These are phyloP conservation scores for Zosterops hypoxanthus DNA, from an alignment of 2,113 vertebrate genomes.

Conservation along the genomic window DNA sequence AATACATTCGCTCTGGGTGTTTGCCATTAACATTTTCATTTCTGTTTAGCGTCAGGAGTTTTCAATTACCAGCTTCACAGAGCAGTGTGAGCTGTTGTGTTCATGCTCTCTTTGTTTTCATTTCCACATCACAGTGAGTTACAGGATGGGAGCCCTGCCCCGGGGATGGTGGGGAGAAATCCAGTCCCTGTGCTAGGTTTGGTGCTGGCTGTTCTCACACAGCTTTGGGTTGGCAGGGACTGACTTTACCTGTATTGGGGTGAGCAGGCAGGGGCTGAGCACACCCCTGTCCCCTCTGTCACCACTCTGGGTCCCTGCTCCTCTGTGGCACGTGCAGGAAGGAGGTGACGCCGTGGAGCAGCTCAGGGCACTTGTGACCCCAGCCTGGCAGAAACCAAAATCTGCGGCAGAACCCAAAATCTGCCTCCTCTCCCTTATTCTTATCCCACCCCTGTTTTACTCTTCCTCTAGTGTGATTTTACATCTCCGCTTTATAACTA, in stretches of 20 bases:
- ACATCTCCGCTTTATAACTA: background rate
- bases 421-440: background rate
- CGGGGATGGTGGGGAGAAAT: background rate
- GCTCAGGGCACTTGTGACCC: accelerated
- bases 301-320: background rate
- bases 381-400: background rate
- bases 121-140: constrained; percentile 41
- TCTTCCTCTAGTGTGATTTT: background rate
- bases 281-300: background rate
- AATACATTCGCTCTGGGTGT: constrained; percentile 72
- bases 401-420: background rate
- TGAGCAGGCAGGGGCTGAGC: background rate
- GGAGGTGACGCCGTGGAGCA: background rate
- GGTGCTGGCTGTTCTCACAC: background rate
- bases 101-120: constrained; percentile 59
- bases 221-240: background rate
- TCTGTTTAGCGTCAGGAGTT: constrained; percentile 75
- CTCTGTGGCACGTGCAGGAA: accelerated
- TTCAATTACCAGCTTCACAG: constrained; percentile 50
- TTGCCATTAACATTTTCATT: constrained; percentile 76
- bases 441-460: accelerated
- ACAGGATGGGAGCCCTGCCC: background rate
- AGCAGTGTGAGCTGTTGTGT: constrained; percentile 34
- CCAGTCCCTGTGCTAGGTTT: background rate
- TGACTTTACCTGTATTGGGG: accelerated